These are phyloP conservation scores for Pogonophryne albipinna DNA, from an alignment of 2,797 vertebrate species.

Conservation along the genomic window DNA sequence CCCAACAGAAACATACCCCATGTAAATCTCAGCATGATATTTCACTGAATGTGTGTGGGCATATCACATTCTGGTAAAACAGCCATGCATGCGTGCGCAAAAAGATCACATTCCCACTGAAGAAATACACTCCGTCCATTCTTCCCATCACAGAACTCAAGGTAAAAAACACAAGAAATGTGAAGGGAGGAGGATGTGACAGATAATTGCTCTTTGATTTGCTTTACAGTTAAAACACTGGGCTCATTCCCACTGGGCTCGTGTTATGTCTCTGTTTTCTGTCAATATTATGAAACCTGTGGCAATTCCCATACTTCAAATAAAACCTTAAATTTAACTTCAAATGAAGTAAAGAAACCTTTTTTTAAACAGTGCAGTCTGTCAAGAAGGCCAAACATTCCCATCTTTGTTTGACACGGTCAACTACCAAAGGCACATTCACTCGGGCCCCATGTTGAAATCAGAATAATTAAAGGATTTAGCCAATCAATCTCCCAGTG, in stretches of 20 bases:
- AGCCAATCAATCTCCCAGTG: constrained; percentile 78
- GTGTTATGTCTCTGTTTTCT: constrained; percentile 51
- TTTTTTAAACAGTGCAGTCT: constrained; percentile 2
- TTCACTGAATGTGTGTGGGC: constrained; percentile 69
- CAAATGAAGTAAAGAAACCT: constrained; percentile 27
- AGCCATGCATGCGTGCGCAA: constrained; percentile 23
- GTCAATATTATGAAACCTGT: constrained; percentile 71
- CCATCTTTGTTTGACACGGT: constrained; percentile 60
- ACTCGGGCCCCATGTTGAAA: constrained; percentile 71
- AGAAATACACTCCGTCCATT: constrained; percentile 50
- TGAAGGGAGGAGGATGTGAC: constrained; percentile 68
- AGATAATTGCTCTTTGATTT: constrained; percentile 72
- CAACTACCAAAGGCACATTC: constrained; percentile 53
- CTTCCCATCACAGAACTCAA: constrained; percentile 31
- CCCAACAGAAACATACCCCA: constrained; percentile 71
- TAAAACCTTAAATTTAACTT: constrained; percentile 62
- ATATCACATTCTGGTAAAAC: constrained; percentile 60
- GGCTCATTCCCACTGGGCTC: constrained; percentile 37
- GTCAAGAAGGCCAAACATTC: constrained; percentile 51
- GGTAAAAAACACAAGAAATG: constrained; percentile 52
- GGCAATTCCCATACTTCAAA: constrained; percentile 51
- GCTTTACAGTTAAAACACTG: constrained; percentile 62
- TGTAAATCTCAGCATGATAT: constrained; percentile 73
- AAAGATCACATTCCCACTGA: constrained; percentile 58
- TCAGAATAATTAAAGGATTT: constrained; percentile 83